Evolutionary conservation across 92 coral and sea anemone species (phyloP).

Genomic region (Bergia sp.): DNA sequence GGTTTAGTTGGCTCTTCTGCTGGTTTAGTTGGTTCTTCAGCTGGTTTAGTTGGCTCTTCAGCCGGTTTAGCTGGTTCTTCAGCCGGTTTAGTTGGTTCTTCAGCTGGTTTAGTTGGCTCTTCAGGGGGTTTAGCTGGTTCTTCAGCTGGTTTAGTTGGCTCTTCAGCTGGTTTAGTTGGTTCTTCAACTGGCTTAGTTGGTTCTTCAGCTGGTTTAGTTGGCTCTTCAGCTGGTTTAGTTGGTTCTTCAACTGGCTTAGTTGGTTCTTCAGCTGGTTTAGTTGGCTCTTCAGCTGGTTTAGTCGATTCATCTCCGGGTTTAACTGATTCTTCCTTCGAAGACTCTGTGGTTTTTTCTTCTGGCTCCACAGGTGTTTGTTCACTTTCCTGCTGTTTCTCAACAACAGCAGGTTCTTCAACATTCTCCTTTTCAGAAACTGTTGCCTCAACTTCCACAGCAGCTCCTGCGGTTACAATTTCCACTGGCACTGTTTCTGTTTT

Average conservation of each 20-base stretch:
- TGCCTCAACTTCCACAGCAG: slow-evolving; percentile 12
- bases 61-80: background rate
- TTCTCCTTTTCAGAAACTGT: slow-evolving; percentile 10
- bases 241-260: no score
- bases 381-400: background rate
- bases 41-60: slow-evolving; percentile 2
- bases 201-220: background rate
- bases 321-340: no score
- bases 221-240: slow-evolving; percentile 2
- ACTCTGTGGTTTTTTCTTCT: slow-evolving; percentile 17
- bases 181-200: background rate
- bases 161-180: background rate
- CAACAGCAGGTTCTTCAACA: background rate
- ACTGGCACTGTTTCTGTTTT: slow-evolving; percentile 12
- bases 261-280: slow-evolving; percentile 6
- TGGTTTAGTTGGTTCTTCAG: background rate
- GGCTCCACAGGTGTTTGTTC: slow-evolving; percentile 8
- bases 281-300: slow-evolving; percentile 19
- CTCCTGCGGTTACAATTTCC: background rate
- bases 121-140: background rate
- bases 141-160: background rate
- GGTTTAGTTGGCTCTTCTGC: background rate
- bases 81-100: background rate
- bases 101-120: background rate
- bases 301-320: slow-evolving; percentile 6